Base-by-base conservation (phyloP, 2,888 invertebrate genomes). In the Rhagonycha fulva region DNA sequence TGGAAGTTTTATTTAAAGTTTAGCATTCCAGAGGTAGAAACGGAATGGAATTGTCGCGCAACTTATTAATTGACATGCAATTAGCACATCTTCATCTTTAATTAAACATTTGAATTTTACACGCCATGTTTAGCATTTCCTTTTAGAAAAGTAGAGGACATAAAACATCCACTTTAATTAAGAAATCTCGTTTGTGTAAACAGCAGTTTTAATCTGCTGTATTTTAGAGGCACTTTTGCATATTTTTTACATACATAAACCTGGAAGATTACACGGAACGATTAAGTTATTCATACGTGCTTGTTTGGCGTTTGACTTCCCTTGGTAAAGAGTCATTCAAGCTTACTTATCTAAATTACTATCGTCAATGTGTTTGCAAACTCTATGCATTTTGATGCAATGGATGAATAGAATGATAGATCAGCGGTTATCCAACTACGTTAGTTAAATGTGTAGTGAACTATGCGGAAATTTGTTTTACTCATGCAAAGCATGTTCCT, bases 331-430 rank as follows among this genome's bases (percentile, higher is more conserved):
- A 63, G 14, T 30, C 75, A 75, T 75, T 75, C 75, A 70, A 12
- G 68, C 66, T 28, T 72, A 75, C 72, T 71, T 78, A 78, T 78
- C 78, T 78, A 78, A 78, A 78, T 78, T 75, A 78, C 78, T 32
- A 76, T 78, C 74, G 63, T 75, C 73, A 76, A 76, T 73, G 76
- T 76, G 76, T 74, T 78, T 74, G 76, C 62, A 63, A 78, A 78
- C 69, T 74, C 76, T 74, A 76, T 78, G 78, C 78, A 78, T 78
- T 78, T 78, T 76, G 78, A 78, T 78, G 76, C 76, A 74, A 70
- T 62, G 63, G 71, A 75, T 76, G 73, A 76, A 78, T 78, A 32
- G 76, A 76, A 74, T 75, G 75, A 77, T 74, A 78, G 68, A 78
- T 76, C 74, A 72, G 73, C 62, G 73, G 77, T 75, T 73, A 78